Evolutionary conservation across 2,113 vertebrate genomes (phyloP).

Genomic region (Dromaius novaehollandiae): DNA sequence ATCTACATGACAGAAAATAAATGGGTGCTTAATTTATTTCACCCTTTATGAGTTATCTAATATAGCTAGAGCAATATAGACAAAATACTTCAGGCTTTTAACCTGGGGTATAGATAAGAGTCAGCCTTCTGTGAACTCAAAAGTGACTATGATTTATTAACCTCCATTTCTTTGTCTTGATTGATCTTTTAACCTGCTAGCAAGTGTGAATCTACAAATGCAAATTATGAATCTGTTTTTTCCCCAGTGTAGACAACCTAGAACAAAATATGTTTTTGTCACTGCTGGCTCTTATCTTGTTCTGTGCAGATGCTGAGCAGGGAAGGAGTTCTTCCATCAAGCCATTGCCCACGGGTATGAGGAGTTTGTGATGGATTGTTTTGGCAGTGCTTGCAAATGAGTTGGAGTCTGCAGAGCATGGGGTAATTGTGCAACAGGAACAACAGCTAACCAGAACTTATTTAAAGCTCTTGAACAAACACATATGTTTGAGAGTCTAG

Average conservation of each 20-base stretch:
- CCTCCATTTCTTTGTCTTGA: not conserved
- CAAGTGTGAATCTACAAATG: not conserved
- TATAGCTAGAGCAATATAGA: not conserved
- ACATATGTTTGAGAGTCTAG: not conserved
- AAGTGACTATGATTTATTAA: not conserved
- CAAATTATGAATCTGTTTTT: not conserved
- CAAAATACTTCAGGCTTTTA: not conserved
- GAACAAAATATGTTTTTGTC: constrained; percentile 7
- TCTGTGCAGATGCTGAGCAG: not conserved
- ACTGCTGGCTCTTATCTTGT: not conserved
- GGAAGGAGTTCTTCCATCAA: constrained; percentile 8
- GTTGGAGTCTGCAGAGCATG: not conserved
- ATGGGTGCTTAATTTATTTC: not conserved
- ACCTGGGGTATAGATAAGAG: not conserved
- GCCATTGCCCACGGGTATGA: not conserved
- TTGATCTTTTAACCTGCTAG: not conserved
- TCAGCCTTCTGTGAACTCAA: not conserved
- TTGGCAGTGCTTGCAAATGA: not conserved
- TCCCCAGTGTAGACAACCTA: not conserved
- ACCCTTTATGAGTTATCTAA: not conserved
- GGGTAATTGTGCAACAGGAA: not conserved
- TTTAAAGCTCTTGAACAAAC: not conserved
- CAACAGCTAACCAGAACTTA: not conserved
- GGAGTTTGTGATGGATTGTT: not conserved
- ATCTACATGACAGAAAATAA: not conserved